phyloP scores from a whole-genome alignment of 1,140 invertebrate genomes.

The Drosophila jambulina region DNA sequence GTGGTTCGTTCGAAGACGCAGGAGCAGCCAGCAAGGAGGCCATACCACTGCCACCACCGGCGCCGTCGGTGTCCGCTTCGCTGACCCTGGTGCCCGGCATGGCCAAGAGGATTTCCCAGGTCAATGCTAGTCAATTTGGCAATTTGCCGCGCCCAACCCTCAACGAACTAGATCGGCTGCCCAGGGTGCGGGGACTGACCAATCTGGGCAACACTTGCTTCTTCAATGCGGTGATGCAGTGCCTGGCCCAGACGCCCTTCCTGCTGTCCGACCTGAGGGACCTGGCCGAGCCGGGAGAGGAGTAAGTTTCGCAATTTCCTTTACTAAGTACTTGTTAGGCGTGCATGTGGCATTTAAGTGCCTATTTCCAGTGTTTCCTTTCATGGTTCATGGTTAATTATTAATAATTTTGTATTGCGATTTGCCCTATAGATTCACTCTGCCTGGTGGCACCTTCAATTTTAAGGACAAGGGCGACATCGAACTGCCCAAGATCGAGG shows the following conservation, averaged over 20 bases:
- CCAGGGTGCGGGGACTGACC: conserved; percentile 88
- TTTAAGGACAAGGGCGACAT: conserved; percentile 85
- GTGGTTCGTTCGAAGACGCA: conserved; percentile 22
- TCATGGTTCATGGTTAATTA: too few species aligned
- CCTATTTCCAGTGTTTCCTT: too few species aligned
- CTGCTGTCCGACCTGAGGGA: conserved; percentile 90
- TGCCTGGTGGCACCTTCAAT: conserved; percentile 89
- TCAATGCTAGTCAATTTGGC: not conserved
- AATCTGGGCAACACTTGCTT: conserved; percentile 99
- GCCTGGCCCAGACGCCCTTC: conserved; percentile 94
- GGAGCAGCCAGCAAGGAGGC: conserved; percentile 13
- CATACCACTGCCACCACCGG: conserved; percentile 63
- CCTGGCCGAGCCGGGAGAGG: conserved; percentile 89
- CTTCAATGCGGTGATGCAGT: conserved; percentile 98
- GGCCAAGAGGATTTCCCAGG: conserved; percentile 59
- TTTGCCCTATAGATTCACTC: conserved; percentile 86
- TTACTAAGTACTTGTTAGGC: too few species aligned
- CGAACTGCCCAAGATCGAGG: conserved; percentile 88
- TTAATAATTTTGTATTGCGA: not conserved
- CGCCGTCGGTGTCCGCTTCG: conserved; percentile 9
- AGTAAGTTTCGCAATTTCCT: conserved; percentile 53
- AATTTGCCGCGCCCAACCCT: not conserved
- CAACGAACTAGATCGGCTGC: conserved; percentile 71
- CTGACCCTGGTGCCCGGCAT: conserved; percentile 61
- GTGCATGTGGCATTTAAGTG: too few species aligned